Percentiles rank a stretch among this genome's conserved stretches.
Conservation (phyloP, 2,797 vertebrate species). For the Lepilemur ruficaudatus region DNA sequence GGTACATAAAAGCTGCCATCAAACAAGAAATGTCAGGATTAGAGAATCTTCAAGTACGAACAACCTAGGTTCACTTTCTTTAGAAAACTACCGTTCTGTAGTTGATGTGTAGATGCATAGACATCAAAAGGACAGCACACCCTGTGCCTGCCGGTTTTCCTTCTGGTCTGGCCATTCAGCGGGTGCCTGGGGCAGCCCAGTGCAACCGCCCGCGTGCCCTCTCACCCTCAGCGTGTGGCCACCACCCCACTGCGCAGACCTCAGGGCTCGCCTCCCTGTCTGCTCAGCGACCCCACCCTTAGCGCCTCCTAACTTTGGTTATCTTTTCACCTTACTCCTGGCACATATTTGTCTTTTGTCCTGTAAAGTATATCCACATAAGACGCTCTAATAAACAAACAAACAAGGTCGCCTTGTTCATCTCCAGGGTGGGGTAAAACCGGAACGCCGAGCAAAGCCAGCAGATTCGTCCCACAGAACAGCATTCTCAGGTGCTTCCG, state of each 20-base stretch:
- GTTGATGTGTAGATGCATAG: not conserved
- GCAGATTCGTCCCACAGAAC: not conserved
- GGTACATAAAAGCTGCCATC: not conserved
- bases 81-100: not conserved
- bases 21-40: not conserved
- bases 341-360: not conserved
- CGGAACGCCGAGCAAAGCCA: not conserved
- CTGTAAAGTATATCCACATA: no score
- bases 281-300: not conserved
- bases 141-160: not conserved
- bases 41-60: no score
- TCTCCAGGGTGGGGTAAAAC: not conserved
- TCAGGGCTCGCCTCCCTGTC: not conserved
- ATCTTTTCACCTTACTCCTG: not conserved
- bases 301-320: not conserved
- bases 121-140: not conserved
- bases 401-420: not conserved
- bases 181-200: not conserved
- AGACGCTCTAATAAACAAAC: no score
- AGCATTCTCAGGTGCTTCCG: not conserved
- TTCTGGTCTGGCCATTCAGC: not conserved
- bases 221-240: not conserved
- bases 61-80: not conserved
- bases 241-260: no score
- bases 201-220: fast-evolving